phyloP scores from a whole-genome alignment of 2,113 vertebrate genomes.

The Callospermophilus lateralis region DNA sequence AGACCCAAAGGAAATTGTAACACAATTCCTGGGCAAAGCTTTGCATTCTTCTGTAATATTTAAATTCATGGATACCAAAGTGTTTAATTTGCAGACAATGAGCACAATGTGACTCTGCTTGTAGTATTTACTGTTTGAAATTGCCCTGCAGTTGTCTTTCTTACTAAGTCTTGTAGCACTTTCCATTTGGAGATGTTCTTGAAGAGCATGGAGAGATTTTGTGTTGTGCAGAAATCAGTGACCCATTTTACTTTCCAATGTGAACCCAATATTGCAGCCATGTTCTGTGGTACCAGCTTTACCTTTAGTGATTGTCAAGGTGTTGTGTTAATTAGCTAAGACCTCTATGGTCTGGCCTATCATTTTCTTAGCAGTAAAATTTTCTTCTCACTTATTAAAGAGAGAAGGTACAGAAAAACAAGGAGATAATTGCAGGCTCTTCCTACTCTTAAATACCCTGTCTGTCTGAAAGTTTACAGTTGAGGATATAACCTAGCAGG shows the following conservation, averaged over 20 bases:
- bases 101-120: background rate
- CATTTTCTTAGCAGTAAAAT: slow-evolving; percentile 5
- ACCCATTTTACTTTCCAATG: slow-evolving; percentile 46
- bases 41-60: background rate
- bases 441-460: background rate
- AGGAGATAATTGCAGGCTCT: background rate
- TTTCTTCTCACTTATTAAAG: slow-evolving; percentile 56
- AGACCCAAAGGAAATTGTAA: slow-evolving; percentile 14
- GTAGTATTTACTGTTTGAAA: background rate
- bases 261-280: slow-evolving; percentile 58
- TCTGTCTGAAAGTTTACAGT: background rate
- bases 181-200: slow-evolving; percentile 58
- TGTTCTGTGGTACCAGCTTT: slow-evolving; percentile 12
- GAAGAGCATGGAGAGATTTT: slow-evolving; percentile 40
- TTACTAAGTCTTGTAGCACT: background rate
- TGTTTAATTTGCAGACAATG: background rate
- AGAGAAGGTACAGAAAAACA: background rate
- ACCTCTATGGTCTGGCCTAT: slow-evolving; percentile 45
- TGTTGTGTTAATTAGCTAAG: slow-evolving; percentile 69
- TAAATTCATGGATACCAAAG: background rate
- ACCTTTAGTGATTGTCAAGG: slow-evolving; percentile 55
- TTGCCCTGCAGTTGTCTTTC: background rate
- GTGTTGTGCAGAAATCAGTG: slow-evolving; percentile 65
- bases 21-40: background rate
- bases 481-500: background rate